Base-by-base conservation (phyloP, 1,140 invertebrate species). In the Notospermus geniculatus region DNA sequence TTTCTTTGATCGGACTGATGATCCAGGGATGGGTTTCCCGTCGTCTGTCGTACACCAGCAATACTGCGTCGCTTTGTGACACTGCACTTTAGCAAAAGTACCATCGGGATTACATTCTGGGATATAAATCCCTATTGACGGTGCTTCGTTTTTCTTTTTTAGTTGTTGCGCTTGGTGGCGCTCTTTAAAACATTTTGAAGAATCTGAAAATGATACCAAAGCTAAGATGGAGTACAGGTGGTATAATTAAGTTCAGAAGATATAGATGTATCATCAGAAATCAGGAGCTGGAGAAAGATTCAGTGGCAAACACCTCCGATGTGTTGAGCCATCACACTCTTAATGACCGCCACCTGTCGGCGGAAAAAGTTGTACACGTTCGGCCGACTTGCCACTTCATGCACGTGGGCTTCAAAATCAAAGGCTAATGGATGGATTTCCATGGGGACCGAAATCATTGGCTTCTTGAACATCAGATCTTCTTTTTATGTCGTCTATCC, bases 21-120 rank as follows among this genome's bases (percentile, higher is more conserved):
- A 91, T 63, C 90, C 88, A 23, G 87, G 85, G 22, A 95, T 81
- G 1, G 89, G 90, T 66, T 87, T 87, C 15, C 92, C 92, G 65
- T 88, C 85, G 1, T 87, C 84, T 2, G 89, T 90, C 27, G 92
- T 91, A 78, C 93, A 96, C 89, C 89, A 91, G 73, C 89, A 91
- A 72, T 86, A 89, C 55, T 89, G 89, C 0, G 88, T 88, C 53
- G 86, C 86, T 9, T 82, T 78, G 67, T 92, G 88, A 75, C 93
- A 95, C 81, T 96, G 93, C 41, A 92, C 86, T 4, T 90, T 85
- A 1, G 89, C 86, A 77, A 89, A 96, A 1, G 86, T 88, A 9
- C 92, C 92, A 71, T 95, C 91, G 11, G 63, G 30, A 5, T 88
- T 85, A 76, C 93, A 96, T 29, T 83, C 82, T 2, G 91, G 90